phyloP scores from a whole-genome alignment of 2,113 vertebrate genomes.

The Actinemys pallida region DNA sequence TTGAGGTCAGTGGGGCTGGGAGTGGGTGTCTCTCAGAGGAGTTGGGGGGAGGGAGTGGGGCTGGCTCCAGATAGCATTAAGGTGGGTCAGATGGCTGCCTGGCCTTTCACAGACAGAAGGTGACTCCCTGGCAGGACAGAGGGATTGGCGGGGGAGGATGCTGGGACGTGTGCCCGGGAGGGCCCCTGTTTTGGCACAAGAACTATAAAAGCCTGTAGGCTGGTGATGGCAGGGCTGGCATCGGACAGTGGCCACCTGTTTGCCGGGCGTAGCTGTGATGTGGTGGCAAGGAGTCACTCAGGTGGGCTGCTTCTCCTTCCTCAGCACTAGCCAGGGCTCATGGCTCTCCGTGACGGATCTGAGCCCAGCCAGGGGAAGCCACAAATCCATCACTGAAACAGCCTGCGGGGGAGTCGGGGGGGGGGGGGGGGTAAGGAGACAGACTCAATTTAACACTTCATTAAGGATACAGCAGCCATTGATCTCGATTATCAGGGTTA shows the following conservation, averaged over 20 bases:
- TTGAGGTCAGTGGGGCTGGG: neutral
- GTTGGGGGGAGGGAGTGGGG: neutral
- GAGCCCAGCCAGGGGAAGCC: neutral
- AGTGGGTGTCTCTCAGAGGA: neutral
- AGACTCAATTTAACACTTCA: slow-evolving; percentile 44
- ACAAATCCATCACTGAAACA: neutral
- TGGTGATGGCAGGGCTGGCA: neutral
- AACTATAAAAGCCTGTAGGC: neutral
- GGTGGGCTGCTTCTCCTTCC: neutral
- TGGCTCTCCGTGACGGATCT: neutral
- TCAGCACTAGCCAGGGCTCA: neutral
- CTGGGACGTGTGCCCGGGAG: neutral
- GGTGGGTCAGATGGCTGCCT: too few species aligned
- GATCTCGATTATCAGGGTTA: slow-evolving; percentile 37
- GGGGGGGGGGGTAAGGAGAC: neutral
- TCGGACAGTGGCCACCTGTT: neutral
- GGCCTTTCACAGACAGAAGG: neutral
- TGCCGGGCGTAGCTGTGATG: too few species aligned
- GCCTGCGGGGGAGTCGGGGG: neutral
- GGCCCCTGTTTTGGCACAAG: too few species aligned
- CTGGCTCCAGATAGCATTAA: neutral
- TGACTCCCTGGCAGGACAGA: neutral
- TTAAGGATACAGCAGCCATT: slow-evolving; percentile 27
- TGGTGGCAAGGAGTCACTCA: neutral
- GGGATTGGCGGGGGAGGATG: too few species aligned